Conservation (phyloP, 2,888 invertebrate species). For the Camponotus fellah region DNA sequence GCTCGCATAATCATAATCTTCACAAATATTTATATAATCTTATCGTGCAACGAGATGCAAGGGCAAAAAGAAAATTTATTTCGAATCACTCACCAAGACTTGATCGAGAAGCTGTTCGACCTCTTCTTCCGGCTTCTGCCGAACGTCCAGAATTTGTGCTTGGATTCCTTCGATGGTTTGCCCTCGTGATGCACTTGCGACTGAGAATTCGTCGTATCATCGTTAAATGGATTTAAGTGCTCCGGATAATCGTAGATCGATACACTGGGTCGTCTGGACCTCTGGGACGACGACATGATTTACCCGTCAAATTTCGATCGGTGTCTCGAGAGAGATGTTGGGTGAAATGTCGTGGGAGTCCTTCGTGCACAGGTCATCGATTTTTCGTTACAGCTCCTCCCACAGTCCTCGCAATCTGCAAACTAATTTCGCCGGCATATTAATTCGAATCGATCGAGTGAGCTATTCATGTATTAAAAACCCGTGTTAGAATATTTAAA, state of each 20-base stretch:
- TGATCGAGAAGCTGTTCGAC: conserved; percentile 88
- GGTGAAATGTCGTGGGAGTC: conserved; percentile 5
- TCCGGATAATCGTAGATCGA: conserved; percentile 92
- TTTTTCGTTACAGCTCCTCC: conserved; percentile 37
- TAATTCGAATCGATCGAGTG: background rate
- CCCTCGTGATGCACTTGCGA: conserved; percentile 67
- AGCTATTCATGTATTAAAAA: conserved; percentile 2
- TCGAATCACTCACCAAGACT: conserved; percentile 67
- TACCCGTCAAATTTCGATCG: conserved; percentile 19
- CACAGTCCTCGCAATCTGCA: conserved; percentile 21
- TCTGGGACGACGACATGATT: conserved; percentile 82
- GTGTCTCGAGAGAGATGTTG: conserved; percentile 12
- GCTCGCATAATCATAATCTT: background rate
- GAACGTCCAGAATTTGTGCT: conserved; percentile 83
- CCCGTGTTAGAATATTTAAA: conserved; percentile 6
- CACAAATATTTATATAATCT: background rate
- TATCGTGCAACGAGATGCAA: background rate
- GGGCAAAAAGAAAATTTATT: background rate
- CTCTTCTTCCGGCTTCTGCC: conserved; percentile 87
- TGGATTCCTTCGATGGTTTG: conserved; percentile 78
- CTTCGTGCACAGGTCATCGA: conserved; percentile 33
- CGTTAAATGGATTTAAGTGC: conserved; percentile 92
- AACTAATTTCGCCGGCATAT: conserved; percentile 5
- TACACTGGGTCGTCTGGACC: conserved; percentile 86
- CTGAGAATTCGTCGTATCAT: conserved; percentile 85